These are phyloP conservation scores for Apteryx owenii DNA, from an alignment of 2,113 vertebrate species.

Conservation along the genomic window DNA sequence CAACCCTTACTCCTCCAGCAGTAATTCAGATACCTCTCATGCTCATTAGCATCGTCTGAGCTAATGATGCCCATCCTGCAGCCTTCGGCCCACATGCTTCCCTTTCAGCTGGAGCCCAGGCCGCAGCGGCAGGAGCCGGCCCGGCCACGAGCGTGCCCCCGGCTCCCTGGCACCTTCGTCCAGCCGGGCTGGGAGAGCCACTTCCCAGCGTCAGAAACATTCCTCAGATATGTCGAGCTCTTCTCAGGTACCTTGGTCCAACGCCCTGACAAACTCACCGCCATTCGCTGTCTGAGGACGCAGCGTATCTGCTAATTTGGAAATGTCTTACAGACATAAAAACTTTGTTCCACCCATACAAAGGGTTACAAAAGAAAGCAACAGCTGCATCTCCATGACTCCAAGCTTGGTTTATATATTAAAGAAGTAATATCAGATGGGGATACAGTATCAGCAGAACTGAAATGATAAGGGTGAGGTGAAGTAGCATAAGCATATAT, in stretches of 20 bases:
- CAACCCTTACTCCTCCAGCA: neutral
- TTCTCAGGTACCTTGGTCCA: rapidly evolving
- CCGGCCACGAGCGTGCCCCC: too few species aligned
- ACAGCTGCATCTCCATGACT: neutral
- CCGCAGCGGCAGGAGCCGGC: too few species aligned
- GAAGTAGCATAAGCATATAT: neutral
- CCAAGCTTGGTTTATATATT: neutral
- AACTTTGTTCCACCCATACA: neutral
- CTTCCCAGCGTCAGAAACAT: neutral
- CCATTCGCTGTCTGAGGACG: neutral
- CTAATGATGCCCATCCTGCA: neutral
- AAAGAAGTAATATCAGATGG: neutral
- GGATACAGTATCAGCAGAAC: neutral
- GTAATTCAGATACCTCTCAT: neutral
- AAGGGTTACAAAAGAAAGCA: neutral
- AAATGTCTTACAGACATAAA: neutral
- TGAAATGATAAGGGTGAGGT: neutral
- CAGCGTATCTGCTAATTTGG: neutral
- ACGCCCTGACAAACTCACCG: neutral
- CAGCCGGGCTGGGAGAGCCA: neutral
- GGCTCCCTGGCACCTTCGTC: too few species aligned
- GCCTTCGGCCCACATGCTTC: rapidly evolving
- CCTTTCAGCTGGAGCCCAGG: neutral
- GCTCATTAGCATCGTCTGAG: too few species aligned
- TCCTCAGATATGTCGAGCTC: neutral